Percentiles rank a stretch among this genome's conserved stretches.
These are phyloP conservation scores for Serilophus lunatus DNA, from an alignment of 2,113 vertebrate species.

Conservation along the genomic window DNA sequence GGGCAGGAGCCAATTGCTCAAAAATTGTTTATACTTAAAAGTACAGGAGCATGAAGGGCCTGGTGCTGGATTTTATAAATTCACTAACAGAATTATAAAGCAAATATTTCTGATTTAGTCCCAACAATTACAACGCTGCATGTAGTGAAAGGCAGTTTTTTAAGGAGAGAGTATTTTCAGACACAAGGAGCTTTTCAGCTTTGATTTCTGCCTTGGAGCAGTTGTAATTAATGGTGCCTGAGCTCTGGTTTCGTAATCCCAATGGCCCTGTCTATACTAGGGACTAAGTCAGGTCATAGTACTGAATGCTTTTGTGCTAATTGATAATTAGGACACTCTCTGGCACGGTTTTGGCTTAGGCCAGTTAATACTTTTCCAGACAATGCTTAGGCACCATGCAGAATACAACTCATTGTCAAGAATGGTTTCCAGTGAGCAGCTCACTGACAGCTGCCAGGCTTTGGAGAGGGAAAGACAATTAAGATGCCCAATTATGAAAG, in stretches of 20 bases:
- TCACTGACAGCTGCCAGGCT: background rate
- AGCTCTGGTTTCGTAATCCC: background rate
- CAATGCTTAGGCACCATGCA: background rate
- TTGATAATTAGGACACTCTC: background rate
- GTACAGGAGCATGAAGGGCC: background rate
- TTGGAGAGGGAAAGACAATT: background rate
- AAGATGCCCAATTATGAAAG: background rate
- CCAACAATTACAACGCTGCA: rapidly evolving
- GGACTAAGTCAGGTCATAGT: background rate
- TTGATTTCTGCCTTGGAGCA: background rate
- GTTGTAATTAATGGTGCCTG: background rate
- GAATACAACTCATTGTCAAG: background rate
- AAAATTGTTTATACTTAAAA: background rate
- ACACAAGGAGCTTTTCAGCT: background rate
- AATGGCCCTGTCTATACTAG: background rate
- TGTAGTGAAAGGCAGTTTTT: background rate
- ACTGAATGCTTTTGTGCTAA: background rate
- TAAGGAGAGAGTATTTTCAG: background rate
- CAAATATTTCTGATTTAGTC: background rate
- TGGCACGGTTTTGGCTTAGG: background rate
- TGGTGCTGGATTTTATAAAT: background rate
- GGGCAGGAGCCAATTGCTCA: background rate
- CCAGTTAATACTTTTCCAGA: background rate
- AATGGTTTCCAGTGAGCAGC: background rate
- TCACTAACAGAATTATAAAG: background rate